Evolutionary conservation across 1,140 invertebrate species (phyloP).

Genomic region (Drosophila neocordata): DNA sequence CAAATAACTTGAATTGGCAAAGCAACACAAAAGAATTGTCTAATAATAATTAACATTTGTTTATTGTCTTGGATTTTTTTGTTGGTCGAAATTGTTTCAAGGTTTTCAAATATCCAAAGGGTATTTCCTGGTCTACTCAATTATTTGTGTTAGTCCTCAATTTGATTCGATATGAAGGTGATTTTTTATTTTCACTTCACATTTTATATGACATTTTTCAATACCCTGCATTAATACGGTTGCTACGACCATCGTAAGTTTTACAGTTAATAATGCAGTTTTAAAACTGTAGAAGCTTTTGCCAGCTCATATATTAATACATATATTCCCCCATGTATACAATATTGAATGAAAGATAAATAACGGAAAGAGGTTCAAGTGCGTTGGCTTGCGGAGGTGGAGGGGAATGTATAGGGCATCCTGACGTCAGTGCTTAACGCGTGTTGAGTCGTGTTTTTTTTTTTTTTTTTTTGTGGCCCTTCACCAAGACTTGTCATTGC

Average conservation of each 20-base stretch:
- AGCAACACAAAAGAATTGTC: neutral
- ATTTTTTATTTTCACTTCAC: slow-evolving; percentile 38
- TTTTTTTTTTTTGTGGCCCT: neutral
- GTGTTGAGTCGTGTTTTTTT: neutral
- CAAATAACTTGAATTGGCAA: neutral
- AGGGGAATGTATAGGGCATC: neutral
- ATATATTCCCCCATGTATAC: no score
- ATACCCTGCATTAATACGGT: neutral
- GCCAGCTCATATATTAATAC: no score
- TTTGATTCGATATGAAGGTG: slow-evolving; percentile 36
- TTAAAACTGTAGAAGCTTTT: no score
- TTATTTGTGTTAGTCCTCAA: slow-evolving; percentile 20
- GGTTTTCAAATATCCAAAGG: neutral
- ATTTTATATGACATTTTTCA: slow-evolving; percentile 23
- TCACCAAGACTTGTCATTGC: slow-evolving; percentile 6
- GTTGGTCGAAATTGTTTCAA: neutral
- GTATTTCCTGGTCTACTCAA: neutral
- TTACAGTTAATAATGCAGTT: no score
- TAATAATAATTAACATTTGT: slow-evolving; percentile 5
- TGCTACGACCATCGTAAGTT: no score
- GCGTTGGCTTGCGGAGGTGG: neutral
- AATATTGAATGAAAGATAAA: no score
- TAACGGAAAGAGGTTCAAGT: neutral
- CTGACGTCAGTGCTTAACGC: neutral
- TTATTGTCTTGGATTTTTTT: neutral